Evolutionary conservation across 2,888 invertebrate genomes (phyloP).

Genomic region (Plagodis dolabraria): DNA sequence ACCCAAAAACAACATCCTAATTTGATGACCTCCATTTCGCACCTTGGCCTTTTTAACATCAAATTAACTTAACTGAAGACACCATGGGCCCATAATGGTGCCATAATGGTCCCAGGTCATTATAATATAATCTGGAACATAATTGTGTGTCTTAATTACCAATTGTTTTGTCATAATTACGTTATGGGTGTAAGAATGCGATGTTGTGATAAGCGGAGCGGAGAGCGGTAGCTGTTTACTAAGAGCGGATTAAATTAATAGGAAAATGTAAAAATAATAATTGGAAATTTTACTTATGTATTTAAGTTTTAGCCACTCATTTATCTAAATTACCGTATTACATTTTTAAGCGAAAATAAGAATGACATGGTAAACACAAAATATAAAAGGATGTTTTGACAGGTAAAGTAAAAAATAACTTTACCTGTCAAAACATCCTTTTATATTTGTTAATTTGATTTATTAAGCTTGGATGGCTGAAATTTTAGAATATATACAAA

Average conservation of each 20-base stretch:
- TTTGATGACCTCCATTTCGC: slow-evolving; percentile 10
- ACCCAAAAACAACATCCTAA: slow-evolving; percentile 1
- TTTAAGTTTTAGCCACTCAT: too few species aligned
- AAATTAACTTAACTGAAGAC: slow-evolving; percentile 39
- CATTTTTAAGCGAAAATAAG: too few species aligned
- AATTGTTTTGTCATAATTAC: slow-evolving; percentile 60
- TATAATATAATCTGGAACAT: slow-evolving; percentile 42
- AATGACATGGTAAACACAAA: too few species aligned
- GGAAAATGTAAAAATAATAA: background rate
- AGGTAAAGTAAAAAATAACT: too few species aligned
- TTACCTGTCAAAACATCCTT: too few species aligned
- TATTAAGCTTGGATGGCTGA: too few species aligned
- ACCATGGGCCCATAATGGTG: slow-evolving; percentile 7
- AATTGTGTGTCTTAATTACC: slow-evolving; percentile 50
- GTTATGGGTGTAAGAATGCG: slow-evolving; percentile 32
- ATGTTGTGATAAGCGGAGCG: slow-evolving; percentile 34
- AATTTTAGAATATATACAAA: too few species aligned
- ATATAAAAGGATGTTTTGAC: too few species aligned
- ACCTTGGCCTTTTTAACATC: slow-evolving; percentile 32
- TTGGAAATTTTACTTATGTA: background rate
- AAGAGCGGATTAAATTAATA: background rate
- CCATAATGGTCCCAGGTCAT: slow-evolving; percentile 35
- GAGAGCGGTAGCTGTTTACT: slow-evolving; percentile 8
- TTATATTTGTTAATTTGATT: too few species aligned
- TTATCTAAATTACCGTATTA: too few species aligned